Conservation (phyloP, 1,140 invertebrate genomes). For the Drosophila nasuta region DNA sequence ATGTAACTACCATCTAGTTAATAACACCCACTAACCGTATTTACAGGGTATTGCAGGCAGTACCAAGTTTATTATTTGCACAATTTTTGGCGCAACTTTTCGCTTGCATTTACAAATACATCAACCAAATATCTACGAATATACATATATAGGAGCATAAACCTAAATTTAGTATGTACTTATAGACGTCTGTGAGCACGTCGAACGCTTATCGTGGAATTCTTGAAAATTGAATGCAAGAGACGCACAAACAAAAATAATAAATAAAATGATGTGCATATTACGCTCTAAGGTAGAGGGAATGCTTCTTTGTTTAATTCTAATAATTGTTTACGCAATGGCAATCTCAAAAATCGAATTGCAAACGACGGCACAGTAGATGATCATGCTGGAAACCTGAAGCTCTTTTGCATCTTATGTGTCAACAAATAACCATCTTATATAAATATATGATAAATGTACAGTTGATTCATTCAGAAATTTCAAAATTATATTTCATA, state of each 20-base stretch:
- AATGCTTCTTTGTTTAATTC: conserved; percentile 15
- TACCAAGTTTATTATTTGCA: conserved; percentile 3
- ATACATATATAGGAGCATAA: neutral
- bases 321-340: conserved; percentile 7
- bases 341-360: conserved; percentile 2
- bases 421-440: conserved; percentile 8
- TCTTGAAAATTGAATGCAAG: conserved; percentile 19
- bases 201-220: conserved; percentile 27
- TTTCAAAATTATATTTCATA: too few relatives aligned
- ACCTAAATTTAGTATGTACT: conserved; percentile 26
- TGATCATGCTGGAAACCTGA: conserved; percentile 1
- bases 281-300: neutral
- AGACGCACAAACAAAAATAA: neutral
- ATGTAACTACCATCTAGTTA: neutral
- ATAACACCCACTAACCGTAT: neutral
- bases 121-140: neutral
- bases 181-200: neutral
- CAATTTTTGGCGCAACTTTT: conserved; percentile 15
- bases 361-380: neutral
- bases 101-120: conserved; percentile 21
- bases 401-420: conserved; percentile 9
- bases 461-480: neutral
- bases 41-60: neutral
- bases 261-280: conserved; percentile 7
- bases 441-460: neutral